Base-by-base conservation (phyloP, 2,797 vertebrate species). In the Trachurus trachurus region DNA sequence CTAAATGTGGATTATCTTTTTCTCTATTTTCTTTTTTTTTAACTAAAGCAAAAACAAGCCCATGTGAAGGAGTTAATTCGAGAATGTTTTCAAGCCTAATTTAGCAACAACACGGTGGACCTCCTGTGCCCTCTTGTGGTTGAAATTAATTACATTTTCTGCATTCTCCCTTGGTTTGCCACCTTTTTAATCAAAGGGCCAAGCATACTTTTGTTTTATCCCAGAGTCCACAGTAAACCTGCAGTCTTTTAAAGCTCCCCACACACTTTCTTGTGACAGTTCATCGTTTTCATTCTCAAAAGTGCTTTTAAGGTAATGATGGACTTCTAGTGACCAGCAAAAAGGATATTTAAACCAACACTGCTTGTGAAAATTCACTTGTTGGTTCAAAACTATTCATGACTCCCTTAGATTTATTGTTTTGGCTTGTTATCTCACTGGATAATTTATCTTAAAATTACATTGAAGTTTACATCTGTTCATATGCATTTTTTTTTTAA, bases 101-200 rank as follows among this genome's bases (percentile, higher is more conserved):
- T 19, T n/a, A 50, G 39, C 40, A 68, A 9, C 13, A 6, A 19
- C 65, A 71, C 58, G 62, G 22, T 76, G 88, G 91, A 87, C 54
- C 84, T 90, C 50, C 78, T 90, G 87, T 94, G 90, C 94, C 92
- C 93, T 95, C 95, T 96, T 87, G 89, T 92, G 94, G 88, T 75
- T 17, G 66, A 74, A 82, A 61, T 5, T 22, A 45, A 26, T 6
- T 44, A 5, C n/a, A 57, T 53, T 22, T 22, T 64, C 19, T 58
- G 12, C 7, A 21, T 19, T 66, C 13, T 9, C 7, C 12, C 17
- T 44, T 29, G 4, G 4, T 21, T 77, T 15, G 74, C 6, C 3
- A 31, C 2, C 16, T 53, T 61, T 42, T 50, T 40, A 58, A 58
- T 59, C 16, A 57, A 66, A 62, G 66, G 13, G 26, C 6, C 9